Evolutionary conservation across 2,113 vertebrate genomes (phyloP).

Genomic region (Arvicanthis niloticus): DNA sequence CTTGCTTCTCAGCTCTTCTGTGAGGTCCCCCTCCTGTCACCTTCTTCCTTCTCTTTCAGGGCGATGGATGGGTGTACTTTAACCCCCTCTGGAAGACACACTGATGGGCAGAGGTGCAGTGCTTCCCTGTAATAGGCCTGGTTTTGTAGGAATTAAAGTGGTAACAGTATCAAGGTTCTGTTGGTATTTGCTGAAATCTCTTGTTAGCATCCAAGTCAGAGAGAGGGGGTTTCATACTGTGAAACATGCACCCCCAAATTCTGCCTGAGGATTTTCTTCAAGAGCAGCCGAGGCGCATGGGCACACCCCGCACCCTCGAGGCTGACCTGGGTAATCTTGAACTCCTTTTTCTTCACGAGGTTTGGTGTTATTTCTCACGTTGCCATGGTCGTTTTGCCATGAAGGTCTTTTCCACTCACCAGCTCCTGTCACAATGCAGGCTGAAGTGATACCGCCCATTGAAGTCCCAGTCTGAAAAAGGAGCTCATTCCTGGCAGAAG

Average conservation of each 20-base stretch:
- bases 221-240: constrained; percentile 72
- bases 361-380: constrained; percentile 94
- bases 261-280: constrained; percentile 65
- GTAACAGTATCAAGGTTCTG: constrained; percentile 77
- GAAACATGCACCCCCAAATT: constrained; percentile 76
- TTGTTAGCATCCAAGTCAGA: background rate
- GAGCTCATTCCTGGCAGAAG: background rate
- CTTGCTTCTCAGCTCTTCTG: too few species aligned
- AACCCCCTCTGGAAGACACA: constrained; percentile 94
- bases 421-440: constrained; percentile 16
- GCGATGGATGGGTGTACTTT: constrained; percentile 94
- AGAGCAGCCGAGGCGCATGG: constrained; percentile 77
- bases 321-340: constrained; percentile 73
- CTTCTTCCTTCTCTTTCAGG: constrained; percentile 87
- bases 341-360: constrained; percentile 88
- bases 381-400: constrained; percentile 90
- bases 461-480: background rate
- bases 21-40: background rate
- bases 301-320: constrained; percentile 46
- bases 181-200: constrained; percentile 69
- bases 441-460: background rate
- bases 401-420: constrained; percentile 73
- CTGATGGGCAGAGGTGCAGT: constrained; percentile 84
- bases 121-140: constrained; percentile 62
- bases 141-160: constrained; percentile 86